Percentiles rank a stretch among this genome's conserved stretches.
phyloP scores from a whole-genome alignment of 2,888 invertebrate genomes.

The Leptopilina myrica region DNA sequence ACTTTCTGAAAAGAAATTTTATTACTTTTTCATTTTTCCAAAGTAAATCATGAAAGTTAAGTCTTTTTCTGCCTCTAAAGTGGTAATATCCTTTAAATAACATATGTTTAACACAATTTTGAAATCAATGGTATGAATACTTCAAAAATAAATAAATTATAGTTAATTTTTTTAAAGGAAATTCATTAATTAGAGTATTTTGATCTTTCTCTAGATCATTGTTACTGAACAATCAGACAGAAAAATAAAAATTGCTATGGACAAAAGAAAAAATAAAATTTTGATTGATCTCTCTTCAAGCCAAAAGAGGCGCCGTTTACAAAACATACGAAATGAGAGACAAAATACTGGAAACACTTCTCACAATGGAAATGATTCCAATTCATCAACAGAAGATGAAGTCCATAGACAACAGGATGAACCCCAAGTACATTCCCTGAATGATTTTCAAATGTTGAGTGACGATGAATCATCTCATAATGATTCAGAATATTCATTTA shows the following conservation, averaged over 20 bases:
- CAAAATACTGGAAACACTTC: neutral
- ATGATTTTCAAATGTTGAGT: neutral
- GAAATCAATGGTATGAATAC: no score
- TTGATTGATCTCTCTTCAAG: neutral
- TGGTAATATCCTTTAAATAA: no score
- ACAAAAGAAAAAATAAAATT: neutral
- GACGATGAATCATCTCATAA: neutral
- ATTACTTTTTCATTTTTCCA: no score
- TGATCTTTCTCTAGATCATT: no score
- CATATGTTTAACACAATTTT: no score
- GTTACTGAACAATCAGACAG: no score
- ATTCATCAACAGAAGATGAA: neutral
- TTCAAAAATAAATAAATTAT: no score
- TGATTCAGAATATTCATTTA: neutral
- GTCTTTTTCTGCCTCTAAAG: no score
- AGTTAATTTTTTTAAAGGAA: no score
- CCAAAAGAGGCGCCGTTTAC: constrained; percentile 15
- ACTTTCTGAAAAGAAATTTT: no score
- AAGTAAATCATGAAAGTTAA: no score
- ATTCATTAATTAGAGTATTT: no score
- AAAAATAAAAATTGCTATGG: neutral
- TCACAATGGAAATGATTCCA: neutral
- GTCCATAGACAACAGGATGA: neutral
- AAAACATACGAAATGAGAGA: neutral
- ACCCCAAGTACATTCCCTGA: neutral